Base-by-base conservation (phyloP, 2,888 invertebrate species). In the Caenorhabditis sulstoni region DNA sequence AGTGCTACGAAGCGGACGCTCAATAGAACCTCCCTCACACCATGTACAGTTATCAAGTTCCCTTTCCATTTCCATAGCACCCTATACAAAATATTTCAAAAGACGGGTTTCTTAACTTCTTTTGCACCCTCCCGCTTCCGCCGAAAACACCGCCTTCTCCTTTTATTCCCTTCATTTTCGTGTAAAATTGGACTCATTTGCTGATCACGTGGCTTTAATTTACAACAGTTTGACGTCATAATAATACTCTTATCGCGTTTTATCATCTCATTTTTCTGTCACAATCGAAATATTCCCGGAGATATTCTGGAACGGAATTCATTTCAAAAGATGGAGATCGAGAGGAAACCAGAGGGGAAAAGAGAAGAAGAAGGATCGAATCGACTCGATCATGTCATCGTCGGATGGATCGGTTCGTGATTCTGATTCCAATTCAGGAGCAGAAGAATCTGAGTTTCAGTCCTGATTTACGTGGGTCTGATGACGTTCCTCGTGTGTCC, bases 1-100 rank as follows among this genome's bases (percentile, higher is more conserved):
- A 84, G 37, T 83, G 84, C 71, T 88, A 88, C 65, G 83, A 84
- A 68, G 47, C 64, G 14, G 81, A 81, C 49, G 44, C 68, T 12
- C 70, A 71, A 35, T 50, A 53, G 18, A 29, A 16, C 5, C 39
- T 45, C 39, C 8, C 29, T 29, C 7, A 29, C 7, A 5, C 7
- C 20, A 29, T 57, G 45, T 52, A 44, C n/a, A 57, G 9, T 65
- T 39, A 14, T 29, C 41, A 23, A 39, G 8, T 39, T 59, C 47
- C 55, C 44, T 22, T n/a, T 29, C 18, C 29, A 39, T 11, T 45
- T 20, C 23, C 29, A 5, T 12, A 23, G 20, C 12, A 50, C 50
- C 68, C 45, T 61, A 44, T 64, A 45, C 50, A 47, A 50, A 50
- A 59, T 52, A 12, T 29, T 29, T 5, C 29, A 3, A 29, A 29